phyloP scores from a whole-genome alignment of 2,797 vertebrate species.

The Urosaurus nigricauda region DNA sequence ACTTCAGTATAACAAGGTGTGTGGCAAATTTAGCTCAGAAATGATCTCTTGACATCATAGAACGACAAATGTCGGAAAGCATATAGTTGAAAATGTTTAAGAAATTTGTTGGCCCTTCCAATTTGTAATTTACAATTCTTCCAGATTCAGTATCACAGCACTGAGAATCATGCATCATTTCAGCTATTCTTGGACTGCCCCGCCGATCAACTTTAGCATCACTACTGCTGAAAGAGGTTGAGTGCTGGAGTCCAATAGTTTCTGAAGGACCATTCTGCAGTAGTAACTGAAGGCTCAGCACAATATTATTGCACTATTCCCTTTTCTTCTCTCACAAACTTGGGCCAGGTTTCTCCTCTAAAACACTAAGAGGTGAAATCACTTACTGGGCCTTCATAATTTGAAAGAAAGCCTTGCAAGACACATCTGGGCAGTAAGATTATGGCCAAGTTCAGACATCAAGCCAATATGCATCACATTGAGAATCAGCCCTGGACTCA shows the following conservation, averaged over 20 bases:
- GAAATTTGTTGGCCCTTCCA: not conserved
- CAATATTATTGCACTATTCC: not conserved
- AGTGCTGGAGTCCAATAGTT: not conserved
- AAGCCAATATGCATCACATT: not conserved
- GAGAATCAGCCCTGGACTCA: not conserved
- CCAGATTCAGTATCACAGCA: not conserved
- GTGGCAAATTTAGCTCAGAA: not conserved
- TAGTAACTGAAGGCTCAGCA: not conserved
- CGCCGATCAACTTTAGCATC: not conserved
- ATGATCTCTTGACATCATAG: not conserved
- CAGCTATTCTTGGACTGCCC: not conserved
- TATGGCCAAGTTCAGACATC: not conserved
- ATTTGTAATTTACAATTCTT: not conserved
- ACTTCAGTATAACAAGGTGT: not conserved
- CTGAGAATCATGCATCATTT: not conserved
- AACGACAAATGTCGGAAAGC: not conserved
- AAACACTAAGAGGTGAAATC: not conserved
- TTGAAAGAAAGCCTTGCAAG: not conserved
- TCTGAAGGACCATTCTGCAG: not conserved
- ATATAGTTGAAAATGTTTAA: not conserved
- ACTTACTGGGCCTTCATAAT: not conserved
- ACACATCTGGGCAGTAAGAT: not conserved
- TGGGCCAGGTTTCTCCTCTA: not conserved
- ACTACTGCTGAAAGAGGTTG: not conserved
- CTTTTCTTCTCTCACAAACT: not conserved